These are phyloP conservation scores for Stenotaenia linearis DNA, from an alignment of 2,888 invertebrate genomes.

Conservation along the genomic window DNA sequence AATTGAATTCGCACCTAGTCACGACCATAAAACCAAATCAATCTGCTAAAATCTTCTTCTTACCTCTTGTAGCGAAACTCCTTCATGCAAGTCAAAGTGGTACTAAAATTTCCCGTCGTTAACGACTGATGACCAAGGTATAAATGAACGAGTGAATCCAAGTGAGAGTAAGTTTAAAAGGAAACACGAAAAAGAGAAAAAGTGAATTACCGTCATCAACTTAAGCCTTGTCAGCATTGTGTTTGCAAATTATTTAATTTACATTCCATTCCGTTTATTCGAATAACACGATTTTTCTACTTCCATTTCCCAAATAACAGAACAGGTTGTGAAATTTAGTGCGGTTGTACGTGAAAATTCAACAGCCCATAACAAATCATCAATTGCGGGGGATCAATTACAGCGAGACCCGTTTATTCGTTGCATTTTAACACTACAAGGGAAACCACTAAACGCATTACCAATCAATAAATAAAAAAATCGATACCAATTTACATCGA, in stretches of 20 bases:
- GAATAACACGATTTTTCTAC: neutral
- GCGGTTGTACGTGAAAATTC: neutral
- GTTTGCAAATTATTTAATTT: neutral
- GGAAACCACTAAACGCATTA: slow-evolving; percentile 11
- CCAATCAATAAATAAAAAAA: slow-evolving; percentile 11
- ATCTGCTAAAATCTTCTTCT: slow-evolving; percentile 20
- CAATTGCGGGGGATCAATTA: neutral
- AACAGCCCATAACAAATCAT: slow-evolving; percentile 7
- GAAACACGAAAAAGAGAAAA: neutral
- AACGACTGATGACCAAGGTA: slow-evolving; percentile 19
- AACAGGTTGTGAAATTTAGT: neutral
- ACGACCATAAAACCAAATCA: slow-evolving; percentile 5
- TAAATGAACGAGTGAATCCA: slow-evolving; percentile 2
- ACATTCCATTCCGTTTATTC: neutral
- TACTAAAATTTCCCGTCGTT: slow-evolving; percentile 12
- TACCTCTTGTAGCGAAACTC: neutral
- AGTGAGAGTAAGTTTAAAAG: neutral
- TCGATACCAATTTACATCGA: neutral
- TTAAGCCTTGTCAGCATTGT: neutral
- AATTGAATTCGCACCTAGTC: slow-evolving; percentile 16
- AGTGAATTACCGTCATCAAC: neutral
- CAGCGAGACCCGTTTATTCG: neutral
- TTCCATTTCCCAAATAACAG: neutral
- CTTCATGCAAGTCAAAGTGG: slow-evolving; percentile 24
- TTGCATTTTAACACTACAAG: neutral